phyloP scores from a whole-genome alignment of 2,113 vertebrate species.

The Astur gentilis region DNA sequence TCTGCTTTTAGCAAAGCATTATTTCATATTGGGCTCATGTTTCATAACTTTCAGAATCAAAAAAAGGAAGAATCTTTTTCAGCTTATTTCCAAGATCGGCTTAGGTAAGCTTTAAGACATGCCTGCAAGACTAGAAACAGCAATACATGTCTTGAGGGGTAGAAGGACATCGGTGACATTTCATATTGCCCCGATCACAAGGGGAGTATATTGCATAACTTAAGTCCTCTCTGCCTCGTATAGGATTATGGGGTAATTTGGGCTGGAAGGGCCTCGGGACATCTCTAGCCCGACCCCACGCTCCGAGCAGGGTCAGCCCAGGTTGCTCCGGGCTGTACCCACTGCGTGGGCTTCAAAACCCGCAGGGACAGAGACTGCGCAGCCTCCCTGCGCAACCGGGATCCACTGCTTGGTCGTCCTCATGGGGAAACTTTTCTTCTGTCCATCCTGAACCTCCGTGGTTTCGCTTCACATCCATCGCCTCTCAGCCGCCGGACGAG shows the following conservation, averaged over 20 bases:
- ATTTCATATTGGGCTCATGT: slow-evolving; percentile 58
- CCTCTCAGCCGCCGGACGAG: background rate
- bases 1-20: slow-evolving; percentile 58
- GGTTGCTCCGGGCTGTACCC: background rate
- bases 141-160: background rate
- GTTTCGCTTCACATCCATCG: background rate
- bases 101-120: background rate
- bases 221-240: background rate
- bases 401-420: background rate
- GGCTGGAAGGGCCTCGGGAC: background rate
- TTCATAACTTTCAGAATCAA: slow-evolving; percentile 41
- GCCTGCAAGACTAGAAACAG: background rate
- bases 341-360: background rate
- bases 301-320: background rate
- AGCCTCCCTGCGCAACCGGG: background rate
- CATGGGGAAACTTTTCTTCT: background rate
- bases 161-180: background rate
- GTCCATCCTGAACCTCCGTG: background rate
- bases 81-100: background rate
- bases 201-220: background rate
- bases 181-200: background rate
- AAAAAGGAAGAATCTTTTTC: background rate
- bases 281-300: background rate
- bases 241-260: background rate
- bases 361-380: background rate